A percentile compares a stretch with the other conserved stretches of the same genome.
These are phyloP conservation scores for Nycteola revayana DNA, from an alignment of 2,888 invertebrate species.

Conservation along the genomic window DNA sequence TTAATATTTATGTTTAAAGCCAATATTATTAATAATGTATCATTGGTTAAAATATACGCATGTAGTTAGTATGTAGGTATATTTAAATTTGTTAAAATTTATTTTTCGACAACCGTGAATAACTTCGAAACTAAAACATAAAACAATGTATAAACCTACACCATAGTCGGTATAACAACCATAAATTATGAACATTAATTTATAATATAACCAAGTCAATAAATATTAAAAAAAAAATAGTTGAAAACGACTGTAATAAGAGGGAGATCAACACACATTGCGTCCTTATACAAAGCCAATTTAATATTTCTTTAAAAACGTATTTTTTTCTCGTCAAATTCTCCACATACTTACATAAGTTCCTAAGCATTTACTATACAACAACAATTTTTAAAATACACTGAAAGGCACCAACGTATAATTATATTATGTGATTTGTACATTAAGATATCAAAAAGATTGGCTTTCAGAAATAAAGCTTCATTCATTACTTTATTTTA, in stretches of 20 bases:
- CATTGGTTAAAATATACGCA: too few species aligned
- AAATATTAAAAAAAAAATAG: constrained; percentile 11
- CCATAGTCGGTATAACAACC: constrained; percentile 25
- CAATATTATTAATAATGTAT: too few species aligned
- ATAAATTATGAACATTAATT: constrained; percentile 13
- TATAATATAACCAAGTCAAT: constrained; percentile 9
- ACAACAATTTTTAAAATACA: constrained; percentile 30
- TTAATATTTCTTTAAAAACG: background rate
- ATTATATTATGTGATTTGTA: constrained; percentile 25
- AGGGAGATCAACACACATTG: constrained; percentile 31
- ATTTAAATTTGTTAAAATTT: too few species aligned
- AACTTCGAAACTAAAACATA: constrained; percentile 19
- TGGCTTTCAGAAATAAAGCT: background rate
- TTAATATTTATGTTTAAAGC: too few species aligned
- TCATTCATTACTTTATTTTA: too few species aligned
- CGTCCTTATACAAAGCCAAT: too few species aligned
- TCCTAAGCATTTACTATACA: constrained; percentile 18
- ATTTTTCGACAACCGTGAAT: constrained; percentile 14
- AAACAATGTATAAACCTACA: constrained; percentile 26
- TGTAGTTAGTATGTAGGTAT: too few species aligned
- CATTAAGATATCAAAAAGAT: constrained; percentile 15
- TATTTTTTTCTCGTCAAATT: constrained; percentile 4
- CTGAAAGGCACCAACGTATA: constrained; percentile 42
- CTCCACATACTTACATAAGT: constrained; percentile 6
- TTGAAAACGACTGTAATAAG: constrained; percentile 30